Conservation (phyloP, 2,113 vertebrate species). For the Semnornis frantzii region DNA sequence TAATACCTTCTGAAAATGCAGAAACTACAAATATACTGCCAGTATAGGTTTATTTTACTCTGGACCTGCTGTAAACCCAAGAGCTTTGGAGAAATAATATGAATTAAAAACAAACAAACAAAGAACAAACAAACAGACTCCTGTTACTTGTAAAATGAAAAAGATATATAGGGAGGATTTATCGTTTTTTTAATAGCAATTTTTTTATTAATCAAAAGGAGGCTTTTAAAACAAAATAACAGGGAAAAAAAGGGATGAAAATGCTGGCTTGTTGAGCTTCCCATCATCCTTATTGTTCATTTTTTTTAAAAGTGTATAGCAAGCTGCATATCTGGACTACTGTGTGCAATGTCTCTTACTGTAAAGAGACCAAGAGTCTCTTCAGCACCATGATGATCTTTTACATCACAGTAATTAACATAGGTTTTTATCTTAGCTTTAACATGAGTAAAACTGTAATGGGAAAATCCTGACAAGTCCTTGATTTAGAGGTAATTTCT, state of each 20-base stretch:
- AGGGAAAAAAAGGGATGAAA: neutral
- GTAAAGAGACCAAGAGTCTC: neutral
- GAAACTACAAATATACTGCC: neutral
- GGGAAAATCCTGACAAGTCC: neutral
- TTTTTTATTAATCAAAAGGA: neutral
- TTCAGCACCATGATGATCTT: neutral
- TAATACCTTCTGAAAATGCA: neutral
- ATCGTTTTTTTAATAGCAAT: neutral
- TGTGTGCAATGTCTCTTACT: neutral
- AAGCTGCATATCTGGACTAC: neutral
- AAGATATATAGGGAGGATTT: accelerated
- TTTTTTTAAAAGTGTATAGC: neutral
- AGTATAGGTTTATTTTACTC: neutral
- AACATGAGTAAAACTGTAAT: neutral
- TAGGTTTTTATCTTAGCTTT: neutral
- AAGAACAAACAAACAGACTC: neutral
- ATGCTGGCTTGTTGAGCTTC: neutral
- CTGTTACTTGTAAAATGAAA: neutral
- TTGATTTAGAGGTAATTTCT: neutral
- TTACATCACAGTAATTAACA: neutral
- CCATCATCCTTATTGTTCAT: neutral
- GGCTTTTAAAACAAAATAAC: neutral
- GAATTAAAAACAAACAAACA: neutral
- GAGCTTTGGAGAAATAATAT: neutral
- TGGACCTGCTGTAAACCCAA: neutral